phyloP scores from a whole-genome alignment of 1,140 invertebrate species.

The Ceratina japonica region DNA sequence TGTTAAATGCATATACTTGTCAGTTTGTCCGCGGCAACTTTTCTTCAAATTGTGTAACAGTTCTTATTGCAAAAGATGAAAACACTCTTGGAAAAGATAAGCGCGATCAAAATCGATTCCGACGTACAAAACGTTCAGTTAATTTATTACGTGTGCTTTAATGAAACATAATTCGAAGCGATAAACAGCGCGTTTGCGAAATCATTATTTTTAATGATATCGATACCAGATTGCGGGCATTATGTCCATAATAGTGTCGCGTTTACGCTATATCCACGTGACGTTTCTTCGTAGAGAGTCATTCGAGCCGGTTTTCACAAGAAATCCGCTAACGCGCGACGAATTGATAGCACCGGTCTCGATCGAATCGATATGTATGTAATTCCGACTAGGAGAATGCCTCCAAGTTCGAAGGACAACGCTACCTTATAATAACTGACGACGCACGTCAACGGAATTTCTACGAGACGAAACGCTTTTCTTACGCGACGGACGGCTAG shows the following conservation, averaged over 20 bases:
- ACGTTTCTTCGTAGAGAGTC: constrained; percentile 12
- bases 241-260: constrained; percentile 15
- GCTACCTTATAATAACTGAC: constrained; percentile 19
- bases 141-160: neutral
- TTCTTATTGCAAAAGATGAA: no score
- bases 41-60: no score
- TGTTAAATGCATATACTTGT: no score
- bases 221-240: constrained; percentile 31
- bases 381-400: constrained; percentile 32
- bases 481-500: neutral
- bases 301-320: constrained; percentile 38
- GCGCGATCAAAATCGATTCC: neutral
- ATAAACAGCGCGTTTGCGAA: constrained; percentile 3
- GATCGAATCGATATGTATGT: constrained; percentile 23
- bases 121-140: neutral
- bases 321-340: constrained; percentile 19
- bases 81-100: no score
- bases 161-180: neutral
- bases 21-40: no score
- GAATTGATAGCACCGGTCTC: constrained; percentile 1
- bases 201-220: constrained; percentile 38
- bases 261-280: constrained; percentile 8
- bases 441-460: constrained; percentile 39
- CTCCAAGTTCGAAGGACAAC: constrained; percentile 28
- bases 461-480: neutral